These are phyloP conservation scores for Lepeophtheirus salmonis DNA, from an alignment of 1,140 invertebrate genomes.

Conservation along the genomic window DNA sequence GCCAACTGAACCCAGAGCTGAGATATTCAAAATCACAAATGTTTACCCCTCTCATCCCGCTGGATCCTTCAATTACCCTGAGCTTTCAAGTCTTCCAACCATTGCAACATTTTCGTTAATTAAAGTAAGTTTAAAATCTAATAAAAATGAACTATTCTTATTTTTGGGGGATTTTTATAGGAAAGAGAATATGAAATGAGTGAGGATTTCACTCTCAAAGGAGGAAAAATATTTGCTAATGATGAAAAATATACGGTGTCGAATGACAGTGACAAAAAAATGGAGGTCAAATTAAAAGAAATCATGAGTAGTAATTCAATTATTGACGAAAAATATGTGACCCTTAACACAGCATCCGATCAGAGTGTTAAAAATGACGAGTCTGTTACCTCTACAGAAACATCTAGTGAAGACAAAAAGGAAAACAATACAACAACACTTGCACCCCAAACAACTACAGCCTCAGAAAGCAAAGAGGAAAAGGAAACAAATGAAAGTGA, in stretches of 20 bases:
- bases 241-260: constrained; percentile 46
- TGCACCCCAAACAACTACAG: background rate
- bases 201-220: constrained; percentile 48
- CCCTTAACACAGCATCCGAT: background rate
- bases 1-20: constrained; percentile 68
- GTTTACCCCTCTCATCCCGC: constrained; percentile 73
- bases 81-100: constrained; percentile 60
- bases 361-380: background rate
- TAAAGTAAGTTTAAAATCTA: constrained; percentile 38
- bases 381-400: background rate
- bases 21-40: constrained; percentile 72
- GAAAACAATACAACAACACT: background rate
- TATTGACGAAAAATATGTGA: background rate
- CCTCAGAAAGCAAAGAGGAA: background rate
- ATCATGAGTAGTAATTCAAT: background rate
- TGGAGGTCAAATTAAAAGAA: background rate
- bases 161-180: constrained; percentile 40
- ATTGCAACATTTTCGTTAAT: constrained; percentile 75
- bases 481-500: background rate
- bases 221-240: constrained; percentile 23
- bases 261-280: constrained; percentile 21
- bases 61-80: constrained; percentile 83
- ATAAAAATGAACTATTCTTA: background rate
- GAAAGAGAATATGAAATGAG: constrained; percentile 63
- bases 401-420: background rate